Percentiles rank a stretch among this genome's conserved stretches.
These are phyloP conservation scores for Chironex yamaguchii DNA, from an alignment of 30 jellyfish, hydroid and myxozoan species.

Conservation along the genomic window DNA sequence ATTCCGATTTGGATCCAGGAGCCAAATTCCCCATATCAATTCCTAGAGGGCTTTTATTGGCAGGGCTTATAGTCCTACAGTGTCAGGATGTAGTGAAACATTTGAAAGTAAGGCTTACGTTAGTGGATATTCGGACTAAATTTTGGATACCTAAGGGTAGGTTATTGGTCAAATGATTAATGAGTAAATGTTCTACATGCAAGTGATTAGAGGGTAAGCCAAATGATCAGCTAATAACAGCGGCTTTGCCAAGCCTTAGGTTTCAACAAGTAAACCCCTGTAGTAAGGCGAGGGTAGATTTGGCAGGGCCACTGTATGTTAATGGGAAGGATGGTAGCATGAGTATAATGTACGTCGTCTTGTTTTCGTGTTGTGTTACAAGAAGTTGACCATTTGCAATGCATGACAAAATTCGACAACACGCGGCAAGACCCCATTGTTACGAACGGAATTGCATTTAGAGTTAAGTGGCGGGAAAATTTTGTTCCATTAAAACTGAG, in stretches of 20 bases:
- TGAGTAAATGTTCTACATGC: slow-evolving; percentile 4
- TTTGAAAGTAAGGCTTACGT: slow-evolving; percentile 8
- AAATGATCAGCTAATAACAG: slow-evolving; percentile 3
- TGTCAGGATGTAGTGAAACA: slow-evolving; percentile 23
- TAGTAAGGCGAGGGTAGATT: slow-evolving; percentile 26
- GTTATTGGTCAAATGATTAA: slow-evolving; percentile 14
- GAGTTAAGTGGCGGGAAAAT: too few species aligned
- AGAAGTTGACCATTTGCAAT: too few species aligned
- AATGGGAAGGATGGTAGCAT: too few species aligned
- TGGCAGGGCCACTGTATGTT: too few species aligned
- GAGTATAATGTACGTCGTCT: too few species aligned
- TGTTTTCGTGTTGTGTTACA: too few species aligned
- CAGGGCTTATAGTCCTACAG: neutral
- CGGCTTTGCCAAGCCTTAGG: slow-evolving; percentile 11
- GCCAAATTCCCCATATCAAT: slow-evolving; percentile 14
- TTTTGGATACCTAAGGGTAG: slow-evolving; percentile 18
- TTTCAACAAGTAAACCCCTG: slow-evolving; percentile 3
- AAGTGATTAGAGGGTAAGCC: slow-evolving; percentile 1
- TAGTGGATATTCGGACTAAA: slow-evolving; percentile 5
- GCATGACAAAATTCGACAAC: too few species aligned
- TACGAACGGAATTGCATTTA: too few species aligned
- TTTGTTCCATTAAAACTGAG: too few species aligned
- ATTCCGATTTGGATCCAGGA: too few species aligned
- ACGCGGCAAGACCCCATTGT: too few species aligned
- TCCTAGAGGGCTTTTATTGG: neutral